These are phyloP conservation scores for Nyctalus aviator DNA, from an alignment of 2,797 vertebrate species.

Conservation along the genomic window DNA sequence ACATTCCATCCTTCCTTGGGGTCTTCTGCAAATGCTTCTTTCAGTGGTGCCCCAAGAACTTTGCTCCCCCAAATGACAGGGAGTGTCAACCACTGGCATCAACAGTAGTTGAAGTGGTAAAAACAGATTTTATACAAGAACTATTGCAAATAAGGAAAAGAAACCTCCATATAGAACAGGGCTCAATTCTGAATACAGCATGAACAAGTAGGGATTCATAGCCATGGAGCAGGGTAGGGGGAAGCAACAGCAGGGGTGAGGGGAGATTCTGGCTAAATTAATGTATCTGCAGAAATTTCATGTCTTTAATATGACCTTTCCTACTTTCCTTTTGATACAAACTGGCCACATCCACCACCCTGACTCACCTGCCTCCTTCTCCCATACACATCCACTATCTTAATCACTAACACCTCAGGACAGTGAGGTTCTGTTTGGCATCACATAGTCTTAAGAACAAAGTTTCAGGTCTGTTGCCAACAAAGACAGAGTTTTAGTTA, in stretches of 20 bases:
- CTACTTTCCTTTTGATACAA: background rate
- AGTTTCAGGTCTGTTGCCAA: background rate
- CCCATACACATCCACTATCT: background rate
- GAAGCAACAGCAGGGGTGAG: background rate
- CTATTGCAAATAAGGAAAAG: background rate
- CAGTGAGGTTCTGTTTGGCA: background rate
- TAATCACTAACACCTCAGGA: background rate
- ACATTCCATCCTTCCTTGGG: too few species aligned
- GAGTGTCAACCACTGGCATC: too few species aligned
- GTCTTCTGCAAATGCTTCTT: too few species aligned
- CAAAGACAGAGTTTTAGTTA: background rate
- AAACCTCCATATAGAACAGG: background rate
- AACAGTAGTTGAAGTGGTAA: background rate
- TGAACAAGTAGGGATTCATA: background rate
- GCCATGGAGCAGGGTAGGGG: fast-evolving
- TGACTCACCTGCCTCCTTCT: background rate
- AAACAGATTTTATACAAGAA: background rate
- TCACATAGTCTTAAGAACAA: background rate
- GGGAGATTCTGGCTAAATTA: background rate
- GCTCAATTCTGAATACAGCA: background rate
- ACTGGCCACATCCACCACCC: background rate
- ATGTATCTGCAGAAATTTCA: background rate
- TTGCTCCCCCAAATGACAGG: too few species aligned
- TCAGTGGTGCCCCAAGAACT: too few species aligned
- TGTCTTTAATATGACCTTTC: background rate